Evolutionary conservation across 2,888 invertebrate genomes (phyloP).

Genomic region (Cabera pusaria): DNA sequence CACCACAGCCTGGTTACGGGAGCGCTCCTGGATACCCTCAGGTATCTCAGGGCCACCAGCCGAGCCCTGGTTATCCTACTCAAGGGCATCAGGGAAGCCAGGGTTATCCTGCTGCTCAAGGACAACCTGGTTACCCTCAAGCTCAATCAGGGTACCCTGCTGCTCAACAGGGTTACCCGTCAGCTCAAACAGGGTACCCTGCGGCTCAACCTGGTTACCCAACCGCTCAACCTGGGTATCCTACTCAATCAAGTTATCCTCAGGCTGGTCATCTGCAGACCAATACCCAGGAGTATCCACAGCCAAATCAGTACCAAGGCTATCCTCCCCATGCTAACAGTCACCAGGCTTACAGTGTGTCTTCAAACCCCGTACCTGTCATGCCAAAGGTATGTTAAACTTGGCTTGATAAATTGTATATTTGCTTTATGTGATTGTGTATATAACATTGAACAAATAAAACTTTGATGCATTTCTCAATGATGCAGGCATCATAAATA

Average conservation of each 20-base stretch:
- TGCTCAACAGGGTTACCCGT: conserved; percentile 33
- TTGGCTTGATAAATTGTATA: conserved; percentile 32
- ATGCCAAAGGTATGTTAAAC: conserved; percentile 60
- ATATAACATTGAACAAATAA: no score
- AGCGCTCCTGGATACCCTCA: conserved; percentile 60
- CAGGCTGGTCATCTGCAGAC: conserved; percentile 34
- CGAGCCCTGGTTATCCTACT: conserved; percentile 40
- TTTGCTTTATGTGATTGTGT: no score
- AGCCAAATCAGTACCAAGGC: conserved; percentile 56
- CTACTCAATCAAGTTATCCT: conserved; percentile 32
- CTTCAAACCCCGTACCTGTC: conserved; percentile 47
- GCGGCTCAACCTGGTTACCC: conserved; percentile 40
- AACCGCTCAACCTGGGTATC: conserved; percentile 38
- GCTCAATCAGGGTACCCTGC: conserved; percentile 45
- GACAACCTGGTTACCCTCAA: conserved; percentile 44
- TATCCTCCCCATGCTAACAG: conserved; percentile 50
- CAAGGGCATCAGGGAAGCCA: background rate
- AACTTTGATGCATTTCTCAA: no score
- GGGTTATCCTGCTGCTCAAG: conserved; percentile 31
- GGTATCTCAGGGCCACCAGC: conserved; percentile 46
- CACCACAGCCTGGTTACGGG: conserved; percentile 59
- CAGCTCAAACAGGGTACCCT: conserved; percentile 38
- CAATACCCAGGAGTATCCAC: conserved; percentile 36
- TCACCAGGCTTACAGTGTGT: conserved; percentile 51
- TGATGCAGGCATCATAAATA: no score